Base-by-base conservation (phyloP, 2,797 vertebrate genomes). In the Hyperoplus lanceolatus region DNA sequence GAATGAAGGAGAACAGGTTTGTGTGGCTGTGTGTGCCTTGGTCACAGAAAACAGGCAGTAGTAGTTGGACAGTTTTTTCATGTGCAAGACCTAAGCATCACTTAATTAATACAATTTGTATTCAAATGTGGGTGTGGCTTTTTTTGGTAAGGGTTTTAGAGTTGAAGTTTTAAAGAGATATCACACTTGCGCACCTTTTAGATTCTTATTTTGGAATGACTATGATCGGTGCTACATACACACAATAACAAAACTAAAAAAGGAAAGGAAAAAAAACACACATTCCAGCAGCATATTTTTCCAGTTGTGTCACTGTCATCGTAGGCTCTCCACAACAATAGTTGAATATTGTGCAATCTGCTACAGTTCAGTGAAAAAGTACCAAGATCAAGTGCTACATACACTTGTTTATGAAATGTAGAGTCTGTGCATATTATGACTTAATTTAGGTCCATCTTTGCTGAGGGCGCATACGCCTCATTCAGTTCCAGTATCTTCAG, bases 401-500 rank as follows among this genome's bases (percentile, higher is more conserved):
- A 21, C 3, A 55, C 12, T 39, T 58, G 36, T 29, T 38, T 56
- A 69, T 75, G 0, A 79, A 78, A 68, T 48, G 41, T 62, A 57
- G 5, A 65, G 50, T 67, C 16, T 6, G 46, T 59, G 38, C 10
- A 61, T 39, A 39, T 45, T 15, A 41, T 61, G 14, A 66, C 12
- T 45, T 21, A 1, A 53, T 69, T 65, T 58, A 46, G 3, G 18
- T 79, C 36, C 5, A 4, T 57, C 18, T 80, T 53, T 70, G 36
- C 16, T 62, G 57, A 60, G 15, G 4, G 3, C 43, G 56, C 50
- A 57, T 29, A 2, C 5, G 9, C n/a, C 18, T 56, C 54, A 70
- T 43, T 56, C n/a, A 60, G 46, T 61, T 71, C 36, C 53, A 59
- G 65, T 75, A 80, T 50, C 63, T 69, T 57, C 55, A n/a, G 54